A percentile compares a stretch with the other conserved stretches of the same genome.
phyloP scores from a whole-genome alignment of 2,888 invertebrate genomes.

The Ophion ventricosus region DNA sequence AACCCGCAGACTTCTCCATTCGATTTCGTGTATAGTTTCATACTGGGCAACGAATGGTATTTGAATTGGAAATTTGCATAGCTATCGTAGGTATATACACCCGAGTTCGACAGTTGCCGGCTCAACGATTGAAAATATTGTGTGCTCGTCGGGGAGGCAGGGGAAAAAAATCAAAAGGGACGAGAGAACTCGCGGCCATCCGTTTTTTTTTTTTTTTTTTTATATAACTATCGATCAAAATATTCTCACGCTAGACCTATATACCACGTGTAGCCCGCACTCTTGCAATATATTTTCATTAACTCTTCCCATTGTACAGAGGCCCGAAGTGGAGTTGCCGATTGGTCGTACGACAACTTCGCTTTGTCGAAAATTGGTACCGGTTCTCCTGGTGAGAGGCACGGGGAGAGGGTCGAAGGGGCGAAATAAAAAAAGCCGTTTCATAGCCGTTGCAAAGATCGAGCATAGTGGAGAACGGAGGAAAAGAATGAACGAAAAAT shows the following conservation, averaged over 20 bases:
- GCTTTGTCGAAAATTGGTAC: conserved; percentile 45
- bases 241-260: conserved; percentile 11
- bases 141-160: conserved; percentile 16
- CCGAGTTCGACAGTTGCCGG: conserved; percentile 56
- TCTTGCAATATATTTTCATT: conserved; percentile 60
- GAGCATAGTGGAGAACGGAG: conserved; percentile 30
- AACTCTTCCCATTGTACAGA: conserved; percentile 52
- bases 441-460: conserved; percentile 6
- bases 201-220: not conserved
- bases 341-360: conserved; percentile 47
- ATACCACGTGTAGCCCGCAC: not conserved
- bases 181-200: not conserved
- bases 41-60: conserved; percentile 62
- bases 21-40: conserved; percentile 56
- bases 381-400: conserved; percentile 44
- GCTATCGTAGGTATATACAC: conserved; percentile 57
- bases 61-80: conserved; percentile 68
- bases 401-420: conserved; percentile 28
- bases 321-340: conserved; percentile 29
- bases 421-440: too few relatives aligned
- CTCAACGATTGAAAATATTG: conserved; percentile 60
- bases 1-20: conserved; percentile 56
- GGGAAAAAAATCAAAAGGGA: conserved; percentile 10
- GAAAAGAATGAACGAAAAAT: conserved; percentile 22
- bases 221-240: conserved; percentile 35